These are phyloP conservation scores for Drosophila meridionalis DNA, from an alignment of 2,888 invertebrate genomes.

Conservation along the genomic window DNA sequence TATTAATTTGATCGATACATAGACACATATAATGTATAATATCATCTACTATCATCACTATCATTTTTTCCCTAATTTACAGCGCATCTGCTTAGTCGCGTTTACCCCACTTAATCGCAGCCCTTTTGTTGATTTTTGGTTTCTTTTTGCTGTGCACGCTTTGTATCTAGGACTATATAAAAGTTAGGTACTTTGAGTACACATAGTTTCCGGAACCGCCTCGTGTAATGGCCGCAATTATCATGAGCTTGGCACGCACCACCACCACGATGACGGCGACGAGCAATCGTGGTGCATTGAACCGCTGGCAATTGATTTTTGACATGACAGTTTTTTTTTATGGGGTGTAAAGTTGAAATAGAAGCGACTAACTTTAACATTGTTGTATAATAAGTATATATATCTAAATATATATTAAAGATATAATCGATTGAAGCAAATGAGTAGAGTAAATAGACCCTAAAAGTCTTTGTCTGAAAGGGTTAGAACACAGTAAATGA, in stretches of 20 bases:
- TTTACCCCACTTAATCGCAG: too few species aligned
- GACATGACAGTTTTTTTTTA: conserved; percentile 36
- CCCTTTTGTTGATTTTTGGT: conserved; percentile 26
- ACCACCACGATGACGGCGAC: conserved; percentile 1
- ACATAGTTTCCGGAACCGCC: conserved; percentile 54
- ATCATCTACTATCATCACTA: too few species aligned
- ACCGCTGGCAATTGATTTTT: conserved; percentile 72
- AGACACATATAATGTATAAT: too few species aligned
- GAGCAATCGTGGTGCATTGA: conserved; percentile 64
- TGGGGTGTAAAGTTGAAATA: not conserved
- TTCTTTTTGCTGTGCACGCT: conserved; percentile 14
- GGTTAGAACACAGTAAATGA: not conserved
- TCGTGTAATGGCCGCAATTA: conserved; percentile 72
- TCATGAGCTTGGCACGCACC: conserved; percentile 70
- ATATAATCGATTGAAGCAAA: conserved; percentile 17
- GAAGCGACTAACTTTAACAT: not conserved
- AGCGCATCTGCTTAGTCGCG: conserved; percentile 7
- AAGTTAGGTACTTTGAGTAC: conserved; percentile 47
- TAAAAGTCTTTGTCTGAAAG: too few species aligned
- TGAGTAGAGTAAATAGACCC: not conserved
- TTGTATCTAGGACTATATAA: conserved; percentile 21
- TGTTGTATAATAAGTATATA: not conserved
- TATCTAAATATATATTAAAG: not conserved
- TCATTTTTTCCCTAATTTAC: not conserved
- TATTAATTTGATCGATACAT: too few species aligned